phyloP scores from a whole-genome alignment of 2,888 invertebrate species.

The Cepaea hortensis region DNA sequence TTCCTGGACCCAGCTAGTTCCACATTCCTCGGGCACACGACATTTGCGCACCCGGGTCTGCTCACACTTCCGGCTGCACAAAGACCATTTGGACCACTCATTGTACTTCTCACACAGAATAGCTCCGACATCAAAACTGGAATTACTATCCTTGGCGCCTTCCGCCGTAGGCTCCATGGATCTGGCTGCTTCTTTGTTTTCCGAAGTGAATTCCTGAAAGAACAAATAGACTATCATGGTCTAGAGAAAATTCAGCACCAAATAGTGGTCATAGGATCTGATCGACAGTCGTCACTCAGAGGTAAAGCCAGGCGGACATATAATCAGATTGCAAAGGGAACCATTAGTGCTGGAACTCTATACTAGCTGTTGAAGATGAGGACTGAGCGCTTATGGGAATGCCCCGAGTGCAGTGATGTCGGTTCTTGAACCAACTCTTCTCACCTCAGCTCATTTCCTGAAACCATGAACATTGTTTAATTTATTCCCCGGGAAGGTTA shows the following conservation, averaged over 20 bases:
- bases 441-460: too few species aligned
- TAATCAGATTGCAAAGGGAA: too few species aligned
- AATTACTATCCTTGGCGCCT: neutral
- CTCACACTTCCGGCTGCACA: constrained; percentile 72
- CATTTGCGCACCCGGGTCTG: constrained; percentile 72
- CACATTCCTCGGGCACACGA: constrained; percentile 63
- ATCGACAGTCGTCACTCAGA: too few species aligned
- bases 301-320: too few species aligned
- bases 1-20: constrained; percentile 69
- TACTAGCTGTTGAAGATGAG: too few species aligned
- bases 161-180: constrained; percentile 40
- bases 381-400: too few species aligned
- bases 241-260: too few species aligned
- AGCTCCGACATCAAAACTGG: constrained; percentile 35
- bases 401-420: too few species aligned
- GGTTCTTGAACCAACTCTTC: neutral
- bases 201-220: constrained; percentile 44
- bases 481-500: too few species aligned
- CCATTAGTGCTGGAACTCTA: too few species aligned
- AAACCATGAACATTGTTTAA: too few species aligned
- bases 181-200: constrained; percentile 29
- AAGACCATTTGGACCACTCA: constrained; percentile 72
- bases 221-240: neutral
- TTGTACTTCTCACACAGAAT: constrained; percentile 63
- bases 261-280: too few species aligned